Percentiles rank a stretch among this genome's conserved stretches.
These are phyloP conservation scores for Tarsius wallacei DNA, from an alignment of 2,797 vertebrate species.

Conservation along the genomic window DNA sequence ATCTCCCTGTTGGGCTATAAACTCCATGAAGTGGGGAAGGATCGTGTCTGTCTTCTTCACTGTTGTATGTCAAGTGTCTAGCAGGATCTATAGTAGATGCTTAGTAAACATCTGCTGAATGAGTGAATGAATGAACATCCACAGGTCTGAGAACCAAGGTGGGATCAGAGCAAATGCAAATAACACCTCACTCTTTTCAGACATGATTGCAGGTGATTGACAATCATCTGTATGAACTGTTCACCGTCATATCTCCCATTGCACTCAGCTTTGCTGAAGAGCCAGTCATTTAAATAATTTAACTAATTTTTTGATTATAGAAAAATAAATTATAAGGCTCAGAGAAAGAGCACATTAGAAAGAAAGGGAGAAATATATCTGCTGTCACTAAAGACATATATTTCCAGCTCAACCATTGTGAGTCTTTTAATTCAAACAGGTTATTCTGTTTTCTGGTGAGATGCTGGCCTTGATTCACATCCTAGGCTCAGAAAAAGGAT, in stretches of 20 bases:
- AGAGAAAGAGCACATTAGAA: background rate
- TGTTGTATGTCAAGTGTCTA: too few relatives aligned
- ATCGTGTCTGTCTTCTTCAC: too few relatives aligned
- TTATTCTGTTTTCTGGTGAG: background rate
- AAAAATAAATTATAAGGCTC: constrained; percentile 54
- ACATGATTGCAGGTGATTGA: background rate
- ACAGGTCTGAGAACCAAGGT: too few relatives aligned
- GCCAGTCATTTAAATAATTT: background rate
- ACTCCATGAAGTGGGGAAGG: too few relatives aligned
- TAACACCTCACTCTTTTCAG: background rate
- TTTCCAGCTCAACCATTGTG: background rate
- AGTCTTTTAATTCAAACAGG: constrained; percentile 17
- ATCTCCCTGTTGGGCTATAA: too few relatives aligned
- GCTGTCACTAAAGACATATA: background rate
- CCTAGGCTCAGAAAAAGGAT: background rate
- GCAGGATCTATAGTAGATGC: too few relatives aligned
- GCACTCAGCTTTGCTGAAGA: background rate
- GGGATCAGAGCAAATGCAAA: background rate
- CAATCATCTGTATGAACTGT: background rate
- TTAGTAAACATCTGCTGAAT: too few relatives aligned
- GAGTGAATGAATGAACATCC: too few relatives aligned
- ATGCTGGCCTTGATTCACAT: background rate
- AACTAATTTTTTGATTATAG: constrained; percentile 16
- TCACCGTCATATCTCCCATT: background rate
- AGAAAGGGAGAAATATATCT: background rate